Evolutionary conservation across 2,888 invertebrate species (phyloP).

Genomic region (Drosophila mettleri): DNA sequence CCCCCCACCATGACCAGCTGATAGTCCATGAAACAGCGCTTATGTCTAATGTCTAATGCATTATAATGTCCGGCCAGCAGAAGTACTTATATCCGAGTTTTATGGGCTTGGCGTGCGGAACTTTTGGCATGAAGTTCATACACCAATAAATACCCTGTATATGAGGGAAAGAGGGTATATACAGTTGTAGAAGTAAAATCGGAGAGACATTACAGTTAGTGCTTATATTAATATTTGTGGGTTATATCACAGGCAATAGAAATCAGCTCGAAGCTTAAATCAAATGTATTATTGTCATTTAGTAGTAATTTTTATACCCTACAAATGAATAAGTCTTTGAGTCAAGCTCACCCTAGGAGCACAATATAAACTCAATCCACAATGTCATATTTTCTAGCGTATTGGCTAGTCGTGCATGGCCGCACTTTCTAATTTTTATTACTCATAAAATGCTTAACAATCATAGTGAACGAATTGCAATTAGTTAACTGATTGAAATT

Average conservation of each 20-base stretch:
- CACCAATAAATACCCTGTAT: background rate
- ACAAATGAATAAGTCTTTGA: background rate
- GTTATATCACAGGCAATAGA: too few species aligned
- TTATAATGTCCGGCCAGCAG: constrained; percentile 56
- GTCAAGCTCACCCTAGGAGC: background rate
- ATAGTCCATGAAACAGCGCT: constrained; percentile 66
- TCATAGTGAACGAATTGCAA: constrained; percentile 4
- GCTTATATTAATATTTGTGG: too few species aligned
- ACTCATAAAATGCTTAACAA: background rate
- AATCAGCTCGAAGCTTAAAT: too few species aligned
- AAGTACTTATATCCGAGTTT: constrained; percentile 56
- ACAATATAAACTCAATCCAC: background rate
- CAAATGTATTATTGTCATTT: too few species aligned
- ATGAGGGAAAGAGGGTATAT: background rate
- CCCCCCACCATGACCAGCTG: background rate
- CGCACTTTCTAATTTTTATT: background rate
- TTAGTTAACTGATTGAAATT: constrained; percentile 23
- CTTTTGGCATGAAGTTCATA: constrained; percentile 1
- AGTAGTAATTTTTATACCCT: too few species aligned
- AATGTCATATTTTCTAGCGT: background rate
- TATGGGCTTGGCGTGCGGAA: constrained; percentile 48
- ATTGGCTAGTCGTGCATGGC: background rate
- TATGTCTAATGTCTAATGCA: constrained; percentile 60
- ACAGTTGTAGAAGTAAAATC: background rate
- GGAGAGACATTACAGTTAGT: too few species aligned